These are phyloP conservation scores for Chrysocyon brachyurus DNA, from an alignment of 2,797 vertebrate species.

Conservation along the genomic window DNA sequence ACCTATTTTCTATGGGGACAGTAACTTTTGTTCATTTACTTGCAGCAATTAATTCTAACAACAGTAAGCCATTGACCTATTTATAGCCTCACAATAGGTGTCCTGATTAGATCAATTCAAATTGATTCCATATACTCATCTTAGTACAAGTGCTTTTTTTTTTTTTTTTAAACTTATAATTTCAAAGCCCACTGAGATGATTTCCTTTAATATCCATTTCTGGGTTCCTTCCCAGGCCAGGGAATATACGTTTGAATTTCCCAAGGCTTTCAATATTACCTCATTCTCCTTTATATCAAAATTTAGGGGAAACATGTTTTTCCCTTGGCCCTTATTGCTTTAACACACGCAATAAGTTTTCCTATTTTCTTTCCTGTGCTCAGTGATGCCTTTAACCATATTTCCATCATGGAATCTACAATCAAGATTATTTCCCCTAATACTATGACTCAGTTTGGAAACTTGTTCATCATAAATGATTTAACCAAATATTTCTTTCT, in stretches of 20 bases:
- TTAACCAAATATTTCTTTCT: conserved; percentile 18
- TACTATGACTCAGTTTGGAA: conserved; percentile 14
- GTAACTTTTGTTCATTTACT: conserved; percentile 36
- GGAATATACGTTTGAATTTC: neutral
- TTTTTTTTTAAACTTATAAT: neutral
- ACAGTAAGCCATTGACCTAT: neutral
- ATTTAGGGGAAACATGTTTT: neutral
- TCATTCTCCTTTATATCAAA: neutral
- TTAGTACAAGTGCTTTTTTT: neutral
- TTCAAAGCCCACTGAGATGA: conserved; percentile 2
- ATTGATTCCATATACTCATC: neutral
- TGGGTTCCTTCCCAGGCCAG: neutral
- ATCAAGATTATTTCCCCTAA: neutral
- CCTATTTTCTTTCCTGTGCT: neutral
- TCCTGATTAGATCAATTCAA: neutral
- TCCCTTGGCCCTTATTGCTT: neutral
- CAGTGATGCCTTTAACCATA: neutral
- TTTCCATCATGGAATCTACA: conserved; percentile 34
- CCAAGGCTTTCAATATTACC: neutral
- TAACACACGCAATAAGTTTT: neutral
- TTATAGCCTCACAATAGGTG: neutral
- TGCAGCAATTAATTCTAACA: conserved; percentile 20
- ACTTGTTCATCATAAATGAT: conserved; percentile 42
- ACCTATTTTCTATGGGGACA: neutral
- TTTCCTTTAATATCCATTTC: neutral